phyloP scores from a whole-genome alignment of 2,113 vertebrate species.

The Athene noctua region DNA sequence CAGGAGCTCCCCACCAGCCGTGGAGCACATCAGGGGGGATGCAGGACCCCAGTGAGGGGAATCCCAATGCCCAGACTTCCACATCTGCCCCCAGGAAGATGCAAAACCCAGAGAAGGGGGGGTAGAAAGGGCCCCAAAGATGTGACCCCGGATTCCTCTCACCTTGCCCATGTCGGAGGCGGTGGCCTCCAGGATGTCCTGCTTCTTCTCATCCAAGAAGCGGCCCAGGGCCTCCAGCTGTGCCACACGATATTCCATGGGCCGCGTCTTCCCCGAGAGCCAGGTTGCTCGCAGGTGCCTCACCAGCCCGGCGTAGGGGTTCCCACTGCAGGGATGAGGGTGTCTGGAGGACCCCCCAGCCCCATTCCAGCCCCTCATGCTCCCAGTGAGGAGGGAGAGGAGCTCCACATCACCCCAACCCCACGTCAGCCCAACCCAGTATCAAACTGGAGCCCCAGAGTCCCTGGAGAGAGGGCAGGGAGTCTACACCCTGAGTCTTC shows the following conservation, averaged over 20 bases:
- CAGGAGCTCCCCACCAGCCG: background rate
- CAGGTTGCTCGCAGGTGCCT: constrained; percentile 29
- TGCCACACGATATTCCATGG: constrained; percentile 66
- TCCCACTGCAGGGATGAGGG: background rate
- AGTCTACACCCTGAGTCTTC: background rate
- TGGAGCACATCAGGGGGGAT: background rate
- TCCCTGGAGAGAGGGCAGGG: background rate
- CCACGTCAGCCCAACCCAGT: rapidly evolving
- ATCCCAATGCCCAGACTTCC: background rate
- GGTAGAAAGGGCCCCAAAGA: background rate
- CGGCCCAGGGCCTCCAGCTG: constrained; percentile 78
- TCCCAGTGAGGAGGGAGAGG: background rate
- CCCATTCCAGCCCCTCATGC: rapidly evolving
- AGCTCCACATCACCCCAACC: background rate
- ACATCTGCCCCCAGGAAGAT: background rate
- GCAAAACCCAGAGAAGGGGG: background rate
- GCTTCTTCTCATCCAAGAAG: constrained; percentile 81
- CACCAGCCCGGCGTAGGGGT: background rate
- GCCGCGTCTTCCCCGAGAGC: constrained; percentile 60
- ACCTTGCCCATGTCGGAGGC: constrained; percentile 85
- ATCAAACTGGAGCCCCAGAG: background rate
- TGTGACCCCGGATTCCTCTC: background rate
- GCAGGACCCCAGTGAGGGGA: background rate
- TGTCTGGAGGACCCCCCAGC: background rate
- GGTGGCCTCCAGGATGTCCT: constrained; percentile 72